phyloP scores from a whole-genome alignment of 2,797 vertebrate genomes.

The Varecia variegata region DNA sequence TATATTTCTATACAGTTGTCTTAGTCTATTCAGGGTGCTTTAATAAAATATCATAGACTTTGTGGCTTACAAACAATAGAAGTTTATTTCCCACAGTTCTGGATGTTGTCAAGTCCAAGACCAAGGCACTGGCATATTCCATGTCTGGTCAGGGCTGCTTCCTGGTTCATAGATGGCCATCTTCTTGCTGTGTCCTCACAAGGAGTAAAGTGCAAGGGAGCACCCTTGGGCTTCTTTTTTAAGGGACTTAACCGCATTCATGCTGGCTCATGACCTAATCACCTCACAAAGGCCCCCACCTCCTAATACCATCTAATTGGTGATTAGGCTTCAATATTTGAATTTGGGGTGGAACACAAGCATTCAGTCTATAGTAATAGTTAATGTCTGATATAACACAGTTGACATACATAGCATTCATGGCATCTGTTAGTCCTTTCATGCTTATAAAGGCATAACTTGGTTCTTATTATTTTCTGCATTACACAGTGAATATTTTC shows the following conservation, averaged over 20 bases:
- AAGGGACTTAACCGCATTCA: not conserved
- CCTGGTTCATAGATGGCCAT: not conserved
- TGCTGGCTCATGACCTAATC: not conserved
- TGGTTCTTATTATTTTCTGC: not conserved
- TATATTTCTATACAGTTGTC: not conserved
- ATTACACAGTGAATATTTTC: conserved; percentile 17
- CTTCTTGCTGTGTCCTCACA: not conserved
- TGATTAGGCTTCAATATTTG: not conserved
- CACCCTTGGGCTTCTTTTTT: not conserved
- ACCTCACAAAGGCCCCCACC: not conserved
- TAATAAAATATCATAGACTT: not conserved
- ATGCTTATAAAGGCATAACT: not conserved
- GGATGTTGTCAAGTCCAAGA: not conserved
- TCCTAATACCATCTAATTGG: not conserved
- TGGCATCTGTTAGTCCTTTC: not conserved
- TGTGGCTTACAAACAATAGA: not conserved
- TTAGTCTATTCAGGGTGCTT: not conserved
- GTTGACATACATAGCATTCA: not conserved
- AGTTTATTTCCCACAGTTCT: not conserved
- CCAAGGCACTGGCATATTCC: not conserved
- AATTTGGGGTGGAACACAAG: not conserved
- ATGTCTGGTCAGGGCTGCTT: not conserved
- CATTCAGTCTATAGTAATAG: not conserved
- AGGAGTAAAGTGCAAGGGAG: not conserved
- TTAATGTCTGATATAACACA: not conserved